Base-by-base conservation (phyloP, 2,113 vertebrate species). In the Uria aalge region DNA sequence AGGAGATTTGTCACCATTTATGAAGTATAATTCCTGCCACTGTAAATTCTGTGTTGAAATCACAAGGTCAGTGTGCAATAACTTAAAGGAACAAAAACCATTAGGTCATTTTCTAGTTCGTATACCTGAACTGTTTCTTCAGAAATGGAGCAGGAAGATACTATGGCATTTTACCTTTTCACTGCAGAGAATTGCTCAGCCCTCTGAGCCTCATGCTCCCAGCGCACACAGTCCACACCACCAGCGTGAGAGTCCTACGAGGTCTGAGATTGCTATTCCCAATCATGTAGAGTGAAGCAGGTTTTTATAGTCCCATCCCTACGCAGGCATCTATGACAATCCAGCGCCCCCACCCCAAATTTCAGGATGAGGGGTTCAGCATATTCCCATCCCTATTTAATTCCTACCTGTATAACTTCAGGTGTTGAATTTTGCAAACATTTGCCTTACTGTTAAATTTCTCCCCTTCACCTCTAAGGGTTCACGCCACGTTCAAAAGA, bases 291-390 rank as follows among this genome's bases (percentile, higher is more conserved):
- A 29, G 15, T 27, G 11, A 53, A 53, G 45, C 36, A 56, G 16
- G 23, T 52, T 64, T 57, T 62, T 38, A 22, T 15, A 26, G 30
- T 20, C 45, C 34, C 36, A 63, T 23, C 32, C 24, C 29, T 45
- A 32, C 0, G 0, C 22, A 29, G 22, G 24, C 29, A 53, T 4
- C 34, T 41, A 30, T 1, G 0, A 52, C 8, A 41, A 63, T 2
- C 11, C 41, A 55, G 30, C 10, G 13, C 4, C 36, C 24, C 8
- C 24, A 34, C 2, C 4, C 15, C 4, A 43, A 14, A 34, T 40
- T 73, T 73, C 47, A 73, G 19, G 23, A 79, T 27, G 32, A n/a
- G 15, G 11, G 45, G 11, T 53, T 77, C 59, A n/a, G 11, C 14
- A 63, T 6, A 45, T 56, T 56, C 41, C n/a, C 27, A 67, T 30